Evolutionary conservation across 2,888 invertebrate genomes (phyloP).

Genomic region (Willowsia nigromaculata): DNA sequence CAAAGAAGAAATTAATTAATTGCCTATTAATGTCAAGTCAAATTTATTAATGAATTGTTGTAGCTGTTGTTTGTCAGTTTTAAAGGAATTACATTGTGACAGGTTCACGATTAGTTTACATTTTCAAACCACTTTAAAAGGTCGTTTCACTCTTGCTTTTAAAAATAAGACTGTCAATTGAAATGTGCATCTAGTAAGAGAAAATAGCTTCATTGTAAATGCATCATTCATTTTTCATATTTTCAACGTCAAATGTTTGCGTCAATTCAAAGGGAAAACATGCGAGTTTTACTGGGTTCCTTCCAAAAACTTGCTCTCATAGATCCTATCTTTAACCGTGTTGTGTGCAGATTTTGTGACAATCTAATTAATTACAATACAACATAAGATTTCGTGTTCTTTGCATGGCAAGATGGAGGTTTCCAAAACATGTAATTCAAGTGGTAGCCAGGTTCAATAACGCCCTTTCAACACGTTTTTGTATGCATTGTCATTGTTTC

Average conservation of each 20-base stretch:
- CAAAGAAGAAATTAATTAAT: constrained; percentile 60
- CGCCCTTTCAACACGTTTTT: background rate
- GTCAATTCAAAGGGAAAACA: constrained; percentile 8
- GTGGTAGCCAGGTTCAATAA: background rate
- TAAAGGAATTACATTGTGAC: background rate
- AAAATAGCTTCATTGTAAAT: background rate
- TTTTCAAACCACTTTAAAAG: constrained; percentile 3
- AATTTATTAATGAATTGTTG: constrained; percentile 38
- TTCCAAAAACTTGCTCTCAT: constrained; percentile 22
- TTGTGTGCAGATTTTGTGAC: background rate
- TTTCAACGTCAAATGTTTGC: constrained; percentile 38
- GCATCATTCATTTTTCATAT: background rate
- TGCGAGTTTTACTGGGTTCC: constrained; percentile 20
- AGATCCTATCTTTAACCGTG: background rate
- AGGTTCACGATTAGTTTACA: background rate
- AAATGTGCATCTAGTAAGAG: constrained; percentile 6
- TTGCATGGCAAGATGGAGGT: background rate
- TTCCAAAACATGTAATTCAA: background rate
- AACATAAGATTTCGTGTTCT: background rate
- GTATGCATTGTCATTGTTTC: constrained; percentile 1
- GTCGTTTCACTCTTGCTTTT: constrained; percentile 30
- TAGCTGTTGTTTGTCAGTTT: background rate
- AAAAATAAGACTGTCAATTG: constrained; percentile 8
- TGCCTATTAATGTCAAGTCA: constrained; percentile 35
- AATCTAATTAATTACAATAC: constrained; percentile 38